phyloP scores from a whole-genome alignment of 2,797 vertebrate species.

The Leuciscus waleckii region DNA sequence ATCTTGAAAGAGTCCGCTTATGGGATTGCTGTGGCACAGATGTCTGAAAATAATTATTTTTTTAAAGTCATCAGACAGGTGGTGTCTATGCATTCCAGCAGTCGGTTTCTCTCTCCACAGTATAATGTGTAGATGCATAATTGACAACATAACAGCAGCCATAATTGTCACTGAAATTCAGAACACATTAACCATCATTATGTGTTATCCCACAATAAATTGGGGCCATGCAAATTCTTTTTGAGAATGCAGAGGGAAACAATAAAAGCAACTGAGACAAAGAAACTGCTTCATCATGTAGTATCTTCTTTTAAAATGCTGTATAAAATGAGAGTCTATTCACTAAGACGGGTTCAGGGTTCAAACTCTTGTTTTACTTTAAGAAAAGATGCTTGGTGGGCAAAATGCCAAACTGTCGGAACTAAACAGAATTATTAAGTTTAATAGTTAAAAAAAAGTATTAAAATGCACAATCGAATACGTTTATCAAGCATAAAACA shows the following conservation, averaged over 20 bases:
- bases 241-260: constrained; percentile 13
- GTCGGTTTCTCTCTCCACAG: constrained; percentile 57
- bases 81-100: constrained; percentile 66
- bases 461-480: background rate
- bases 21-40: constrained; percentile 60
- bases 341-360: background rate
- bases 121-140: constrained; percentile 36
- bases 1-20: constrained; percentile 59
- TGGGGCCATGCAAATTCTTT: background rate
- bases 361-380: constrained; percentile 6
- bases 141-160: constrained; percentile 60
- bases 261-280: constrained; percentile 18
- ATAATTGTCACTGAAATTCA: constrained; percentile 57
- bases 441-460: background rate
- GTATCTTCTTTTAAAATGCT: constrained; percentile 13
- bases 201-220: constrained; percentile 25
- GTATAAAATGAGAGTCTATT: background rate
- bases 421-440: background rate
- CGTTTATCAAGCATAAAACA: background rate
- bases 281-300: background rate
- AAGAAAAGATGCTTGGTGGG: background rate
- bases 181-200: constrained; percentile 57
- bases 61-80: constrained; percentile 72
- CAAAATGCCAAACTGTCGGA: background rate
- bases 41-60: constrained; percentile 71